Percentiles rank a stretch among this genome's conserved stretches.
Evolutionary conservation across 2,113 vertebrate species (phyloP).

Genomic region (Micromys minutus): DNA sequence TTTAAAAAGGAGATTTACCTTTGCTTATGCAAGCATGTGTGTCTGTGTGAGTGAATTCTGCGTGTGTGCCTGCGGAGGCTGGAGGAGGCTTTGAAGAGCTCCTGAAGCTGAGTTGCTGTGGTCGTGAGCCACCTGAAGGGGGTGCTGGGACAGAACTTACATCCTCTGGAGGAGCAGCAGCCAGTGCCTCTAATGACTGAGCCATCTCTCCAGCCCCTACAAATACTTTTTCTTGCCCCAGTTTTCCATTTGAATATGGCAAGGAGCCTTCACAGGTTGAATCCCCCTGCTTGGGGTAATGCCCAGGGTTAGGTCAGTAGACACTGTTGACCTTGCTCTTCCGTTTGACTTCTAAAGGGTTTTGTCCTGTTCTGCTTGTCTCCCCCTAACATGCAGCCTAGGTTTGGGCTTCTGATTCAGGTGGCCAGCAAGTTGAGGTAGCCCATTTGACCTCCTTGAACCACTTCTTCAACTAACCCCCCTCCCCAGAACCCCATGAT

Average conservation of each 20-base stretch:
- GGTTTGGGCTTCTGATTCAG: not conserved
- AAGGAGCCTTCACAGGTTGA: not conserved
- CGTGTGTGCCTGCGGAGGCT: not conserved
- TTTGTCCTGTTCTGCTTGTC: not conserved
- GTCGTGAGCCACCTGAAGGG: not conserved
- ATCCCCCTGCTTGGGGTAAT: not conserved
- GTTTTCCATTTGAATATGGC: not conserved
- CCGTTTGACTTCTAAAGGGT: rapidly evolving
- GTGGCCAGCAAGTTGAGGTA: not conserved
- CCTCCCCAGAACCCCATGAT: not conserved
- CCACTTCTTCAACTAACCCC: not conserved
- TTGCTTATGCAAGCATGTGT: not conserved
- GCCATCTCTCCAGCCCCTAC: not conserved
- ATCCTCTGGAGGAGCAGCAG: not conserved
- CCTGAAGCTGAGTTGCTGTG: too few species aligned
- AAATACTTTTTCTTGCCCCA: not conserved
- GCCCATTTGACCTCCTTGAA: not conserved
- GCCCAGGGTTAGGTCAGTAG: too few species aligned
- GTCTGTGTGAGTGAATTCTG: not conserved
- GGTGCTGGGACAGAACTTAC: not conserved
- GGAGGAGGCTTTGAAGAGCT: not conserved
- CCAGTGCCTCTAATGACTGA: too few species aligned
- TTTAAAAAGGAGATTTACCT: not conserved
- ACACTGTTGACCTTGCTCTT: not conserved
- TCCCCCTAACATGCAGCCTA: too few species aligned